These are phyloP conservation scores for Micrasema minimum DNA, from an alignment of 1,140 invertebrate genomes.

Conservation along the genomic window DNA sequence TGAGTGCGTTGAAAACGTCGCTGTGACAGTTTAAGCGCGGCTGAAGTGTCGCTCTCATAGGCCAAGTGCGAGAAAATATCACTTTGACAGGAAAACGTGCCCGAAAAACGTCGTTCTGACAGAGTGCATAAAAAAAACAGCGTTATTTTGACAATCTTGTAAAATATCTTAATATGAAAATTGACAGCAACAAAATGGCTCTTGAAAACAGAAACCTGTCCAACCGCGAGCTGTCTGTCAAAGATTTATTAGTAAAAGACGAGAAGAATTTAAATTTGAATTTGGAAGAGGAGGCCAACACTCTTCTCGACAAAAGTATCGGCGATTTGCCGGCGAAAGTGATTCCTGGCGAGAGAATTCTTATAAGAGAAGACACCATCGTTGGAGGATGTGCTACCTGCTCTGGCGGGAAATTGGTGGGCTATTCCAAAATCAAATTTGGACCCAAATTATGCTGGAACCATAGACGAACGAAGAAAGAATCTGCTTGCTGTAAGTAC, in stretches of 20 bases:
- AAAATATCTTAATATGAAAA: conserved; percentile 6
- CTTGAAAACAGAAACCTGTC: conserved; percentile 21
- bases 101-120: no score
- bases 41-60: no score
- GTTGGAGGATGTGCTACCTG: conserved; percentile 38
- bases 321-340: conserved; percentile 30
- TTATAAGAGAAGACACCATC: conserved; percentile 38
- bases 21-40: no score
- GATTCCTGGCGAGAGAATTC: conserved; percentile 27
- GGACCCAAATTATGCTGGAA: conserved; percentile 45
- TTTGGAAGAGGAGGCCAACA: background rate
- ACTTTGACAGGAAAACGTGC: no score
- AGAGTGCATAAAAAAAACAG: no score
- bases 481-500: conserved; percentile 41
- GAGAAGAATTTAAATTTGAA: background rate
- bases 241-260: conserved; percentile 19
- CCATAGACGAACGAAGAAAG: conserved; percentile 36
- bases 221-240: conserved; percentile 14
- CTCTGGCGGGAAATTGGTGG: conserved; percentile 40
- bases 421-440: conserved; percentile 43
- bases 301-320: conserved; percentile 6
- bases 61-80: no score
- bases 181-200: background rate
- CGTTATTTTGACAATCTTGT: no score
- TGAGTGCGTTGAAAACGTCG: no score